Evolutionary conservation across 92 coral and sea anemone species (phyloP).

Genomic region (Bergia puertoricense): DNA sequence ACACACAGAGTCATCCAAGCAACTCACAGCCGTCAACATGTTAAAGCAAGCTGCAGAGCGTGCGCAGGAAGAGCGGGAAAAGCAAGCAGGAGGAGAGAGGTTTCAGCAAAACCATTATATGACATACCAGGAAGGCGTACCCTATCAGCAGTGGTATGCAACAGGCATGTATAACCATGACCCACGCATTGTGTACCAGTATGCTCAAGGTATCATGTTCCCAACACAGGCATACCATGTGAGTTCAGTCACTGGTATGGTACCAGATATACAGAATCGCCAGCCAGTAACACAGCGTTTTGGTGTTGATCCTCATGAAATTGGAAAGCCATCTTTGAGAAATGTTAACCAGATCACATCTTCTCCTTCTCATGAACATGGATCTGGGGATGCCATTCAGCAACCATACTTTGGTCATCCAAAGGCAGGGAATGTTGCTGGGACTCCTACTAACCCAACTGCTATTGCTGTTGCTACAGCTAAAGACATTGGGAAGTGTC

Average conservation of each 20-base stretch:
- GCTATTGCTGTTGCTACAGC: conserved; percentile 94
- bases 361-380: conserved; percentile 65
- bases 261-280: conserved; percentile 60
- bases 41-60: conserved; percentile 89
- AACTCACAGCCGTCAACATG: conserved; percentile 77
- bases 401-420: conserved; percentile 50
- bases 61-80: conserved; percentile 69
- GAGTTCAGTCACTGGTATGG: conserved; percentile 58
- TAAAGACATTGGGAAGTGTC: conserved; percentile 76
- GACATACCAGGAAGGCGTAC: conserved; percentile 63
- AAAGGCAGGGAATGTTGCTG: conserved; percentile 53
- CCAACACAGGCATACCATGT: conserved; percentile 72
- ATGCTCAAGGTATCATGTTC: conserved; percentile 57
- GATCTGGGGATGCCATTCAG: conserved; percentile 52
- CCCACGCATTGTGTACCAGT: conserved; percentile 75
- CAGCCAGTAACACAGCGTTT: conserved; percentile 60
- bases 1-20: conserved; percentile 48
- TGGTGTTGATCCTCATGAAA: conserved; percentile 51
- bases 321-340: conserved; percentile 54
- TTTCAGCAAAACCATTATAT: conserved; percentile 66
- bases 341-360: conserved; percentile 45
- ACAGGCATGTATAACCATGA: conserved; percentile 73
- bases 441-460: conserved; percentile 93
- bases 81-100: conserved; percentile 59
- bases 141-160: conserved; percentile 78